Evolutionary conservation across 2,888 invertebrate genomes (phyloP).

Genomic region (Scrobipalpa costella): DNA sequence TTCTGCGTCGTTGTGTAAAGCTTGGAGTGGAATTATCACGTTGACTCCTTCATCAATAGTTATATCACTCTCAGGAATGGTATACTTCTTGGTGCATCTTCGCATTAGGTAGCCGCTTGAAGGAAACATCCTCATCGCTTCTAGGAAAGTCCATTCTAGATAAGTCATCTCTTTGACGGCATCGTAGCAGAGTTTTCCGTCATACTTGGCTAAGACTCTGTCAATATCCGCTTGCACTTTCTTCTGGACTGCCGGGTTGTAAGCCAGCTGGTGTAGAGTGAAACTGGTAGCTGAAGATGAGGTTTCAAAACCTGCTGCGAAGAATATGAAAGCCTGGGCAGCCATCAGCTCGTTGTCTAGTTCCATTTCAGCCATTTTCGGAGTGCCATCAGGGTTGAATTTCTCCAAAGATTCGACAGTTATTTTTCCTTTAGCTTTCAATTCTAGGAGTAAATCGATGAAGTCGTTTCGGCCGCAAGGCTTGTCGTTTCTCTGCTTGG

Average conservation of each 20-base stretch:
- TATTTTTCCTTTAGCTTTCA: slow-evolving; percentile 1
- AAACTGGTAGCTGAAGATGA: slow-evolving; percentile 45
- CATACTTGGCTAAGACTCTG: slow-evolving; percentile 24
- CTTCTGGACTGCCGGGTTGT: slow-evolving; percentile 25
- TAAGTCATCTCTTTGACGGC: slow-evolving; percentile 28
- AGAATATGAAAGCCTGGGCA: slow-evolving; percentile 31
- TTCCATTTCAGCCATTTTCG: not conserved
- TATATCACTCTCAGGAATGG: slow-evolving; percentile 34
- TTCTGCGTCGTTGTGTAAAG: slow-evolving; percentile 32
- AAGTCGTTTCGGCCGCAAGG: slow-evolving; percentile 40
- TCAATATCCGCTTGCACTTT: slow-evolving; percentile 28
- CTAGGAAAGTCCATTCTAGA: slow-evolving; percentile 8
- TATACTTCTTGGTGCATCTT: slow-evolving; percentile 34
- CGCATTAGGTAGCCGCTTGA: slow-evolving; percentile 34
- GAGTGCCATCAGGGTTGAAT: not conserved
- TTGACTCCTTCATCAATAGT: slow-evolving; percentile 35
- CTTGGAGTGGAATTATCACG: slow-evolving; percentile 32
- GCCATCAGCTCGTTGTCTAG: slow-evolving; percentile 8
- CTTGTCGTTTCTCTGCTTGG: slow-evolving; percentile 34
- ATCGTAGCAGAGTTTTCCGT: slow-evolving; percentile 26
- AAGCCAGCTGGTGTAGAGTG: slow-evolving; percentile 39
- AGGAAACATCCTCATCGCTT: slow-evolving; percentile 31
- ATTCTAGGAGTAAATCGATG: slow-evolving; percentile 35
- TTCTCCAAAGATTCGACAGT: slow-evolving; percentile 11
- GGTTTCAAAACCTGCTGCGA: slow-evolving; percentile 46